phyloP scores from a whole-genome alignment of 2,888 invertebrate species.

The Nomada lathburiana region DNA sequence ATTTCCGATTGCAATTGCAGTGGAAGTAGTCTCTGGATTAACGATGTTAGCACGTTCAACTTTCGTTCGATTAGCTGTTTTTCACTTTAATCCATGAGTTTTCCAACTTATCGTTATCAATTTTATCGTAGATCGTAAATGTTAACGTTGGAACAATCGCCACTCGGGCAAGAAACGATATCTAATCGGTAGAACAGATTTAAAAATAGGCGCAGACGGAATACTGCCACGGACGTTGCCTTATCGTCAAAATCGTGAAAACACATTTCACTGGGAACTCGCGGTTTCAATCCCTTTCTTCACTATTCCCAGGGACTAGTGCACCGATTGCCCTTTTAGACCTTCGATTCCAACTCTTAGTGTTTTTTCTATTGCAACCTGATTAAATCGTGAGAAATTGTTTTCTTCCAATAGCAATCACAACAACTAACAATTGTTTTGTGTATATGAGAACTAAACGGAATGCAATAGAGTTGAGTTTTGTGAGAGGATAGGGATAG shows the following conservation, averaged over 20 bases:
- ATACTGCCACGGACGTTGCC: too few relatives aligned
- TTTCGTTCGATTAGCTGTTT: background rate
- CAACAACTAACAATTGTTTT: too few relatives aligned
- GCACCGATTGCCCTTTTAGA: constrained; percentile 9
- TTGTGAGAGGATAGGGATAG: constrained; percentile 53
- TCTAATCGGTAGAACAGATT: constrained; percentile 5
- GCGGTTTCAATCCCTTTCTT: background rate
- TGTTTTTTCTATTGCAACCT: constrained; percentile 36
- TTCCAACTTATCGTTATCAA: constrained; percentile 11
- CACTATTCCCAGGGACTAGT: background rate
- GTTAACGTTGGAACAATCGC: background rate
- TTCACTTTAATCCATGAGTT: background rate
- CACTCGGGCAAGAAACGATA: background rate
- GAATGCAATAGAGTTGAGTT: constrained; percentile 38
- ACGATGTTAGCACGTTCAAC: background rate
- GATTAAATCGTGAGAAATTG: background rate
- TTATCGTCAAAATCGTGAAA: background rate
- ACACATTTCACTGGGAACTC: background rate
- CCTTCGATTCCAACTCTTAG: constrained; percentile 37
- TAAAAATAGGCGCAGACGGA: constrained; percentile 3
- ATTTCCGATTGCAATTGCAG: background rate
- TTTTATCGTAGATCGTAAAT: background rate
- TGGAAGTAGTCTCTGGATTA: background rate
- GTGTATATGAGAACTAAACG: background rate
- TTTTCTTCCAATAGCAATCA: constrained; percentile 9